Percentiles rank a stretch among this genome's conserved stretches.
These are phyloP conservation scores for Dicranocentrus wangi DNA, from an alignment of 2,888 invertebrate species.

Conservation along the genomic window DNA sequence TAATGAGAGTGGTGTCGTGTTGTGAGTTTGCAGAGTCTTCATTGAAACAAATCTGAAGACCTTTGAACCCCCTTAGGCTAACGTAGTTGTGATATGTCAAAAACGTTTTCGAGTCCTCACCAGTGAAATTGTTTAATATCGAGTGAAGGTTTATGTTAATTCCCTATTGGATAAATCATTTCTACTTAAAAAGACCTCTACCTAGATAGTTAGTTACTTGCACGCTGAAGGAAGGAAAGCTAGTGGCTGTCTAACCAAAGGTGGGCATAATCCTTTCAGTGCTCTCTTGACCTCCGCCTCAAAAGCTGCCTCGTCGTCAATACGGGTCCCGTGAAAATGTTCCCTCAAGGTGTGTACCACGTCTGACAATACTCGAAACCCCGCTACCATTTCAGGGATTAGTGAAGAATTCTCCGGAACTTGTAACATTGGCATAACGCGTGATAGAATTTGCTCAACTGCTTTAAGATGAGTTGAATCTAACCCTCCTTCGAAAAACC, in stretches of 20 bases:
- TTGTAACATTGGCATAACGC: background rate
- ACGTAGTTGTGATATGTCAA: background rate
- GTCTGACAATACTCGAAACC: background rate
- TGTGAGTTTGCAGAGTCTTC: conserved; percentile 4
- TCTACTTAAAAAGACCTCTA: background rate
- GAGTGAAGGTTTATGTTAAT: background rate
- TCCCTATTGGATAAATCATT: conserved; percentile 10
- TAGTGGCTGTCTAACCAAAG: conserved; percentile 20
- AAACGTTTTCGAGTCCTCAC: background rate
- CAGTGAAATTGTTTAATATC: conserved; percentile 3
- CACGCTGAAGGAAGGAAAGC: no score
- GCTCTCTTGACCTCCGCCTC: background rate
- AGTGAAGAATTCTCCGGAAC: background rate
- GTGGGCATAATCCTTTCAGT: conserved; percentile 27
- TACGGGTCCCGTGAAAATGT: no score
- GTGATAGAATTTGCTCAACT: background rate
- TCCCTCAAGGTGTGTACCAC: background rate
- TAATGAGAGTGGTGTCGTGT: background rate
- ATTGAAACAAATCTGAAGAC: conserved; percentile 19
- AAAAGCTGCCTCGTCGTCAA: background rate
- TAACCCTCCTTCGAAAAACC: background rate
- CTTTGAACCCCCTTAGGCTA: background rate
- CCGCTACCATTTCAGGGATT: background rate
- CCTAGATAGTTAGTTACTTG: no score
- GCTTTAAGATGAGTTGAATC: background rate